Conservation (phyloP, 2,797 vertebrate genomes). For the Mus caroli region DNA sequence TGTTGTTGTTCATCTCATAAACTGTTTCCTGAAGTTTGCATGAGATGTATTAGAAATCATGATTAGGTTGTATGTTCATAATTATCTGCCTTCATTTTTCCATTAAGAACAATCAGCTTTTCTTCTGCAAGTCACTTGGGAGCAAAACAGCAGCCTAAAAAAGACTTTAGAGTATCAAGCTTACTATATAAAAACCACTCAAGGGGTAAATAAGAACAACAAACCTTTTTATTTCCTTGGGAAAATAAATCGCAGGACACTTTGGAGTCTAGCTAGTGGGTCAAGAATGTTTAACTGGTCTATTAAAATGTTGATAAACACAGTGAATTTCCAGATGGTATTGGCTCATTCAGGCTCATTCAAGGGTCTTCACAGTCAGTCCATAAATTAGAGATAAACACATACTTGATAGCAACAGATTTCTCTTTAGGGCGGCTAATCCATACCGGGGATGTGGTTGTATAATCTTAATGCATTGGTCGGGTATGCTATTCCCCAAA, state of each 20-base stretch:
- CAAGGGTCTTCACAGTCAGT: not conserved
- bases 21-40: not conserved
- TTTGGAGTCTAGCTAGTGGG: constrained; percentile 41
- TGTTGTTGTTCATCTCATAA: constrained; percentile 16
- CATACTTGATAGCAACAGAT: constrained; percentile 50
- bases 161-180: constrained; percentile 43
- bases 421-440: constrained; percentile 68
- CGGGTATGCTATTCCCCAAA: constrained; percentile 46
- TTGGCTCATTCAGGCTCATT: constrained; percentile 12
- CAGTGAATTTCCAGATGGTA: constrained; percentile 29
- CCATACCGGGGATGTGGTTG: not conserved
- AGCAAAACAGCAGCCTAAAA: constrained; percentile 30
- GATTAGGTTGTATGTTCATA: constrained; percentile 1
- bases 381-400: constrained; percentile 73
- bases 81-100: constrained; percentile 33
- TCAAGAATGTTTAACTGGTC: constrained; percentile 70
- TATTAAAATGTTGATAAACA: constrained; percentile 71
- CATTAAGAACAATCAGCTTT: not conserved
- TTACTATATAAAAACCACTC: constrained; percentile 18
- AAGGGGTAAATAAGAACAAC: constrained; percentile 23
- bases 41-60: not conserved
- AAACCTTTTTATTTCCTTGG: not conserved
- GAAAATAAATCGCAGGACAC: constrained; percentile 44
- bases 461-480: constrained; percentile 60
- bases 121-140: not conserved